A percentile compares a stretch with the other conserved stretches of the same genome.
Conservation (phyloP, 2,888 invertebrate genomes). For the Pterostichus niger region DNA sequence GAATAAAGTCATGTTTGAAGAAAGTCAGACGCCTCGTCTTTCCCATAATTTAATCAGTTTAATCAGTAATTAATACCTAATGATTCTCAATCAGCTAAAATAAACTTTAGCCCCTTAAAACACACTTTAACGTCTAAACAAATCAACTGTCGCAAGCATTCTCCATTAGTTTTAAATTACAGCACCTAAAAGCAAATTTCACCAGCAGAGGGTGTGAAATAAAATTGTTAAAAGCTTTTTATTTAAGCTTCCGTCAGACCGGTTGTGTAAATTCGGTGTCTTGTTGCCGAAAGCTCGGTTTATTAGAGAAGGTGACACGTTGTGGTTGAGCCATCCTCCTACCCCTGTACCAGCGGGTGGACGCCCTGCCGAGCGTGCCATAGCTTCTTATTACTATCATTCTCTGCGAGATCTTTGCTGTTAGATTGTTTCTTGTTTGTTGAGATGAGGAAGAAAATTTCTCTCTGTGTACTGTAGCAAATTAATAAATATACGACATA, state of each 20-base stretch:
- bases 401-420: neutral
- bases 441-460: neutral
- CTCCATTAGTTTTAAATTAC: slow-evolving; percentile 36
- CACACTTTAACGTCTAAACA: neutral
- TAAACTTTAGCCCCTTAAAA: neutral
- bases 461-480: no score
- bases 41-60: no score
- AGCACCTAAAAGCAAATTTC: slow-evolving; percentile 17
- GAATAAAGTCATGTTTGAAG: no score
- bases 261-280: slow-evolving; percentile 56
- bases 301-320: slow-evolving; percentile 10
- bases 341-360: neutral
- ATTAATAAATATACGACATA: no score
- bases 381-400: slow-evolving; percentile 40
- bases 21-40: no score
- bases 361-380: neutral
- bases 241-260: slow-evolving; percentile 48
- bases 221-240: slow-evolving; percentile 61
- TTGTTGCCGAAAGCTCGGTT: slow-evolving; percentile 51
- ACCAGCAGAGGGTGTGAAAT: slow-evolving; percentile 1
- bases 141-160: slow-evolving; percentile 7
- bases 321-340: neutral
- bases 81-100: neutral
- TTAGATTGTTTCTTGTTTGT: slow-evolving; percentile 6
- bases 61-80: no score